Evolutionary conservation across 1,140 invertebrate genomes (phyloP), one percentile per base, ranked within the genome.

Genomic region (Aphaenogaster floridana): DNA sequence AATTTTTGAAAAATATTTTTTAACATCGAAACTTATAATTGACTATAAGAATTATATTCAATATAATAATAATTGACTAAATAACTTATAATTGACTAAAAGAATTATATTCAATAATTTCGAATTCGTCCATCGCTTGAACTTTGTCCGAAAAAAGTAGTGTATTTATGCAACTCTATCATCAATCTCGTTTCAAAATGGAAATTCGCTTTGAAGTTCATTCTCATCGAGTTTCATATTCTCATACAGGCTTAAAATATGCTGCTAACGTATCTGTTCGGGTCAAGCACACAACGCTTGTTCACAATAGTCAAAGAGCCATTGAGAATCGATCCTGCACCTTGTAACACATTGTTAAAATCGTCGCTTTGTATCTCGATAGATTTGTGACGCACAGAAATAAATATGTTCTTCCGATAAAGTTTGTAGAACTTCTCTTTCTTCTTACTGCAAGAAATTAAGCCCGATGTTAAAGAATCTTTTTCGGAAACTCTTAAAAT

Each of bases 241-340:
- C 59, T 54, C 48, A 2, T 36, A 9, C 79, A 48, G 28, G 39
- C 42, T 81, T 71, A 48, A 81, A 81, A 57, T 48, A 57, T 9
- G 11, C 13, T 45, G 28, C 1, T 45, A 34, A 48, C 7, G 3
- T 54, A 57, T 42, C 8, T 42, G 63, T 28, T 42, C 78, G 5
- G 13, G n/a, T 68, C 42, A 78, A 63, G 9, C 42, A 15, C 42
- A 61, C 17, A 72, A 69, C 13, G 63, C 0, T 57, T 21, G 66
- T 66, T 21, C 15, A 77, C 54, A 64, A 61, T 50, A 50, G 36
- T 48, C 66, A 72, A 83, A 72, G 66, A 72, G 42, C 54, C 68
- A 61, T 72, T 72, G 52, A 81, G 66, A 72, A 83, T 83, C 80
- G 80, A 83, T 83, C 77, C n/a, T 13, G 39, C 9, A 45, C 21